Base-by-base conservation (phyloP, 2,797 vertebrate genomes). In the Australoheros facetus region DNA sequence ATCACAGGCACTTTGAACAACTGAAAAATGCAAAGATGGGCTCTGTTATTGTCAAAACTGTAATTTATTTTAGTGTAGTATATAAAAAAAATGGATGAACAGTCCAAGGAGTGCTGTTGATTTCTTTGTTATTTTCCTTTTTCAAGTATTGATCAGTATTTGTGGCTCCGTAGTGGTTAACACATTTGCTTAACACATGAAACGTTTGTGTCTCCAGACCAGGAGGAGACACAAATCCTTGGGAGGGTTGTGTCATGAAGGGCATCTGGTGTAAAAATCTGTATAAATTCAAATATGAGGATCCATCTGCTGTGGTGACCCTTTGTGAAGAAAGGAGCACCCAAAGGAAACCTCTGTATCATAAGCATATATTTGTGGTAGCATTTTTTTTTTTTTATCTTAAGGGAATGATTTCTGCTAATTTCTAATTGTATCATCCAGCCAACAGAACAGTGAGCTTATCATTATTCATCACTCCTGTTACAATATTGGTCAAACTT, bases 91-190 rank as follows among this genome's bases (percentile, higher is more conserved):
- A 39, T 13, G 12, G 39, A 42, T 42, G 39, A 4, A 62, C 37
- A 42, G 37, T 62, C 1, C 37, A 42, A 64, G 42, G 42, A 0
- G 37, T 26, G 4, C 21, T 42, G 0, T 45, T 19, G 39, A 42
- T 42, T 42, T 14, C 4, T 42, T 42, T 2, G 4, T 42, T 13
- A 8, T 42, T 42, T 42, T 42, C 12, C 9, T 42, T 42, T 42
- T 42, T 14, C 39, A 42, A 14, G 4, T 42, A 42, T 13, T 42
- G 16, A 48, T 48, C 16, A 48, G 16, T 17, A 17, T 48, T 19
- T 19, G 16, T 19, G 37, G 14, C 21, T 42, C 37, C 5, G 17
- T 64, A 0, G 4, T 39, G 19, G 9, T 62, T 62, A 26, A 62
- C 58, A 42, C 13, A 6, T 64, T 64, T 64, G 3, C 14, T 21